Evolutionary conservation across 2,113 vertebrate species (phyloP).

Genomic region (Danionella cerebrum): DNA sequence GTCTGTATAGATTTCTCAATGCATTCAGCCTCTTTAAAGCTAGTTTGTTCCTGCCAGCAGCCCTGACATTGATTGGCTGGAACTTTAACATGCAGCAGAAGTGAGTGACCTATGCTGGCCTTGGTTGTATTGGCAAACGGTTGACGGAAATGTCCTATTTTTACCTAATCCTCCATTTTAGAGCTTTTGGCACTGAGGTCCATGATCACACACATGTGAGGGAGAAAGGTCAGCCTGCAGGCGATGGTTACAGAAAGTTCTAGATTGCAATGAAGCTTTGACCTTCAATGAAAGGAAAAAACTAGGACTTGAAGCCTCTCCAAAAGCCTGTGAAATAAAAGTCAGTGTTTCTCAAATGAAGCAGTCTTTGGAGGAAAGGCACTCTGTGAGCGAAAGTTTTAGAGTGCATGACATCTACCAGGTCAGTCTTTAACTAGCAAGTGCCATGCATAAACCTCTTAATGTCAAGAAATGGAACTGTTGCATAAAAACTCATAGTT

Average conservation of each 20-base stretch:
- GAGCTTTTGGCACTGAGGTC: not conserved
- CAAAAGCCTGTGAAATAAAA: not conserved
- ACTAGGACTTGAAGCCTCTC: not conserved
- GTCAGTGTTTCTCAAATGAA: not conserved
- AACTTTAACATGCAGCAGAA: constrained; percentile 6
- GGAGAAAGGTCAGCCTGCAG: not conserved
- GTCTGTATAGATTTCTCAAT: not conserved
- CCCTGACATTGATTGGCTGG: constrained; percentile 13
- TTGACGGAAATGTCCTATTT: not conserved
- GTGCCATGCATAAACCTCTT: not conserved
- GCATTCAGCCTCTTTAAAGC: not conserved
- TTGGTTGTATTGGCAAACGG: constrained; percentile 9
- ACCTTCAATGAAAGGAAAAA: not conserved
- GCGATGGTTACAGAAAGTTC: not conserved
- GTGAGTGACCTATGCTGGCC: constrained; percentile 9
- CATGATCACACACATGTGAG: not conserved
- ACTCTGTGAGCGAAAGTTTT: not conserved
- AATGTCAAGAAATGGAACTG: too few relatives aligned
- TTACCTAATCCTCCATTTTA: constrained; percentile 19
- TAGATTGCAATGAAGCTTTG: constrained; percentile 5
- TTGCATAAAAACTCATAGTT: too few relatives aligned
- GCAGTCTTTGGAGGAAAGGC: not conserved
- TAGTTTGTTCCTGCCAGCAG: not conserved
- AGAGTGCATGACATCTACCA: not conserved
- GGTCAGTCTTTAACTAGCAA: not conserved